Conservation (phyloP, 2,888 invertebrate genomes). For the Lepidocyrtoides sp. region DNA sequence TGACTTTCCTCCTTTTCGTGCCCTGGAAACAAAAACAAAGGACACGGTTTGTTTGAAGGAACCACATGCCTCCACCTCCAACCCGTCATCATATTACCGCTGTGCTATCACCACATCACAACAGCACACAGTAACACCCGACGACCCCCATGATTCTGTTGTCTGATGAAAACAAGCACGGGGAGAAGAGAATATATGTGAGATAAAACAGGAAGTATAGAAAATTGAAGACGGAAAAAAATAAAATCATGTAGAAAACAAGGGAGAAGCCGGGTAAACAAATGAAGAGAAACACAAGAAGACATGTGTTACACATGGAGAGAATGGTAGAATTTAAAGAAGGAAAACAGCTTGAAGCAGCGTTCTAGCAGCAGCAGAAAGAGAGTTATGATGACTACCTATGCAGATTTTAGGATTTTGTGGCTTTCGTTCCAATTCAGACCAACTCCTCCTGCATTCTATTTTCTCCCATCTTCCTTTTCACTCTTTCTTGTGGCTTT, state of each 20-base stretch:
- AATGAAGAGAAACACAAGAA: not conserved
- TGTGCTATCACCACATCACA: not conserved
- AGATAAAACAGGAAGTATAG: too few species aligned
- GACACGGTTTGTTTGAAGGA: constrained; percentile 15
- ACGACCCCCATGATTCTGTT: too few species aligned
- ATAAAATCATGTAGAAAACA: too few species aligned
- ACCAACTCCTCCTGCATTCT: not conserved
- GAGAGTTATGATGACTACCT: constrained; percentile 24
- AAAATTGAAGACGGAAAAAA: too few species aligned
- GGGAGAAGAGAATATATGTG: too few species aligned
- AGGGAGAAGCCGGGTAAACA: too few species aligned
- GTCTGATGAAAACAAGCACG: too few species aligned
- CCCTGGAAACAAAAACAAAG: not conserved
- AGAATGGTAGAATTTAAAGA: not conserved
- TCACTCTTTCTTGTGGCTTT: constrained; percentile 52
- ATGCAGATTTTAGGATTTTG: constrained; percentile 49
- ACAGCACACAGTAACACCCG: not conserved
- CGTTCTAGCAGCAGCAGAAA: not conserved
- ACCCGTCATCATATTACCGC: not conserved
- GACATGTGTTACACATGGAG: not conserved
- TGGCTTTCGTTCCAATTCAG: constrained; percentile 24
- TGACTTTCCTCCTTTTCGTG: too few species aligned
- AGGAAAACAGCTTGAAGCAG: constrained; percentile 6
- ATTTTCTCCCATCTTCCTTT: not conserved
- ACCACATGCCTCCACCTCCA: constrained; percentile 43